Conservation (phyloP, 2,888 invertebrate genomes). For the Stenichneumon culpator region DNA sequence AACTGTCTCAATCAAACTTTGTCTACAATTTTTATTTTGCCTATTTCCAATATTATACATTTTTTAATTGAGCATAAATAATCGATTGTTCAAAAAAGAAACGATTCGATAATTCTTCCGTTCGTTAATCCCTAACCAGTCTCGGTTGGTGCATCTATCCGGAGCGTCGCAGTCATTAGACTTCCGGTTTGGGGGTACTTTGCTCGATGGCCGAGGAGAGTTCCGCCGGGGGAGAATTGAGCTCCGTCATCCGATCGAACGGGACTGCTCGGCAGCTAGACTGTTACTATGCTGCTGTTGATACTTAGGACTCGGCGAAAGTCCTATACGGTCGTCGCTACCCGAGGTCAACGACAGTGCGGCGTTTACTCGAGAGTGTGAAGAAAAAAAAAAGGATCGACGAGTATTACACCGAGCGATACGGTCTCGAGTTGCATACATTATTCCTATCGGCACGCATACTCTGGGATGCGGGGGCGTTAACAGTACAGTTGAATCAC, state of each 20-base stretch:
- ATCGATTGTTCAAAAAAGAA: background rate
- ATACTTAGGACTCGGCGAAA: constrained; percentile 53
- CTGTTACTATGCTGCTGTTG: constrained; percentile 3
- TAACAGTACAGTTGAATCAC: background rate
- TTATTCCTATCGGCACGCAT: background rate
- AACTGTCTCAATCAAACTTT: no score
- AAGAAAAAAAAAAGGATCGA: constrained; percentile 31
- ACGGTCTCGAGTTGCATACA: background rate
- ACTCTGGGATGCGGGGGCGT: background rate
- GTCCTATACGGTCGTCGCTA: constrained; percentile 60
- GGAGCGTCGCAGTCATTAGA: background rate
- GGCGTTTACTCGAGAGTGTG: constrained; percentile 33
- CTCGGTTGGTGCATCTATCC: background rate
- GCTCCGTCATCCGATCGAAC: constrained; percentile 41
- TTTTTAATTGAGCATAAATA: background rate
- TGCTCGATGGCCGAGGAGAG: constrained; percentile 25
- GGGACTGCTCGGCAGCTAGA: constrained; percentile 37
- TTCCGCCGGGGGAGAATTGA: constrained; percentile 16
- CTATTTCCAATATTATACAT: background rate
- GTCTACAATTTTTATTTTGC: no score
- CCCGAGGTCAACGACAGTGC: constrained; percentile 70
- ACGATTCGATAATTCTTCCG: background rate
- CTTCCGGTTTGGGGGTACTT: constrained; percentile 31
- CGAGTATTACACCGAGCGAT: background rate
- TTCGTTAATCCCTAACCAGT: background rate